Evolutionary conservation across 2,113 vertebrate genomes (phyloP), one percentile per base, ranked within the genome.

Genomic region (Cinclus cinclus): DNA sequence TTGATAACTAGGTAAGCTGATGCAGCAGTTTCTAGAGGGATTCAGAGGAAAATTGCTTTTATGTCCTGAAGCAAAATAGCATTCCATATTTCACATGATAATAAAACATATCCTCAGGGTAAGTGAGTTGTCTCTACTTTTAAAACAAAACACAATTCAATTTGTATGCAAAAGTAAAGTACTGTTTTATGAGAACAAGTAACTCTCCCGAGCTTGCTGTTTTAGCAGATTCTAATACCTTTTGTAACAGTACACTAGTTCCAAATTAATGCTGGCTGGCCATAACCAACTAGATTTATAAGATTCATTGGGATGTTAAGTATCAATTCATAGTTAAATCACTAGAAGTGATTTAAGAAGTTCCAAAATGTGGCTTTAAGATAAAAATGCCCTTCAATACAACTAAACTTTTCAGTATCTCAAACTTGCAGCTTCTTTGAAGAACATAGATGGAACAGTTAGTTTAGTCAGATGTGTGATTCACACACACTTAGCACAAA

Each of bases 11-110:
- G 76, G 50, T 96, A 76, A 94, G 68, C 50, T 96, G 90, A 97
- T 96, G 63, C 27, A 87, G 64, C 78, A 65, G 49, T 94, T 98
- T 97, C 93, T 84, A 55, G 62, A 92, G 90, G 92, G 80, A 94
- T 87, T 97, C 42, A 85, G 83, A 97, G 95, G 95, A 98, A 94
- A 98, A 97, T 97, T 97, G 83, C 73, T 97, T 97, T 98, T 94
- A 97, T 92, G 35, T 97, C 91, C 95, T 88, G 90, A 96, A 97
- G 96, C 92, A 96, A 92, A 97, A 97, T 79, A 98, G 74, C 58
- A 91, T 95, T 95, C 59, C 30, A 70, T 97, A 97, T 96, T 97
- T 92, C 95, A 95, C 65, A 78, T 89, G 80, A 94, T 94, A 95
- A 95, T 96, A 96, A 96, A 97, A 95, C 84, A 7, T 91, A 86